Base-by-base conservation (phyloP, 2,797 vertebrate genomes). In the Oryzias sinensis region DNA sequence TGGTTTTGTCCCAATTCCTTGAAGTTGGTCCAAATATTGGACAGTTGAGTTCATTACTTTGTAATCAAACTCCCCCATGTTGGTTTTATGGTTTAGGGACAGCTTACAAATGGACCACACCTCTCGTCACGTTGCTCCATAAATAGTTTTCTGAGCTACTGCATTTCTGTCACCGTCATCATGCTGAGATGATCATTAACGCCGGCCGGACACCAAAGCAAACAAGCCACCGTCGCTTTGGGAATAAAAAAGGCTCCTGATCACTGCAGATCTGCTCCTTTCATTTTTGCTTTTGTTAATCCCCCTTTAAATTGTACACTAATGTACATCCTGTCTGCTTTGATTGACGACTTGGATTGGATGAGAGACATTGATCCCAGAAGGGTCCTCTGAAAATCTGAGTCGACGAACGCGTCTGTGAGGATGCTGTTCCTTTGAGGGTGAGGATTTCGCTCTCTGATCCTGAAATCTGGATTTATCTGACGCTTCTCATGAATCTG, bases 21-120 rank as follows among this genome's bases (percentile, higher is more conserved):
- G 33, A 37, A 3, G 33, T 18, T 17, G 1, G 22, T 20, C 13
- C 17, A 11, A 20, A 16, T 44, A 44, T 8, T 4, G 9, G 33
- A 37, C 5, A 33, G 2, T 3, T 4, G n/a, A 45, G 46, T 24
- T 16, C 15, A 43, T 45, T 2, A 0, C 29, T 14, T 9, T 4
- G 17, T 45, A 18, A 45, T 45, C 43, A 9, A 18, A 18, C 7
- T 3, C 9, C 18, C 18, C 43, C 18, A 2, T 20, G 44, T 22
- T 46, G 1, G 8, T 2, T 45, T 20, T 20, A 25, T 14, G 18
- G 49, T 72, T 1, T 48, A 41, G 68, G 59, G 46, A 11, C 45
- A 54, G 51, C 61, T 48, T 52, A 17, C 65, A 53, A 41, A 59
- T 56, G 58, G 68, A 67, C 59, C 72, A 65, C 78, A 76, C 66